Percentiles rank a stretch among this genome's conserved stretches.
Conservation (phyloP, 2,888 invertebrate genomes). For the Latrodectus elegans region DNA sequence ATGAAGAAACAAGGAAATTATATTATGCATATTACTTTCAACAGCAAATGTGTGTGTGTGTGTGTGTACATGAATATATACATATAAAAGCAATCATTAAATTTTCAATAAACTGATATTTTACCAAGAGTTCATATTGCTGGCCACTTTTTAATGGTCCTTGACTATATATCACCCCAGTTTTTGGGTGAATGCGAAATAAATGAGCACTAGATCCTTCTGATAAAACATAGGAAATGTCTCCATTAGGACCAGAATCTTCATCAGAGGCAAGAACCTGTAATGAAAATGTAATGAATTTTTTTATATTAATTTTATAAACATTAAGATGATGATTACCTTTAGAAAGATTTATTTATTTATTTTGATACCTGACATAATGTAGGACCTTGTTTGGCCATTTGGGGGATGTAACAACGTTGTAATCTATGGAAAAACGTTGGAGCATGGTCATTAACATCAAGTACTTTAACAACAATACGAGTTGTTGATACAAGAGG, state of each 20-base stretch:
- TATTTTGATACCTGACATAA: conserved; percentile 57
- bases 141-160: conserved; percentile 83
- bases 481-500: conserved; percentile 82
- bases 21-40: no score
- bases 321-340: no score
- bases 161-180: conserved; percentile 87
- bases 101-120: conserved; percentile 29
- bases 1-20: no score
- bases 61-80: no score
- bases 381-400: conserved; percentile 51
- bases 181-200: conserved; percentile 87
- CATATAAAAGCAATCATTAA: neutral
- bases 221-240: conserved; percentile 72
- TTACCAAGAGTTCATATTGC: conserved; percentile 82
- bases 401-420: conserved; percentile 84
- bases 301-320: no score
- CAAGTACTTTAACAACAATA: conserved; percentile 87
- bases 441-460: conserved; percentile 96
- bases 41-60: no score
- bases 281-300: neutral
- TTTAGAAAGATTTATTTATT: no score
- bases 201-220: conserved; percentile 84
- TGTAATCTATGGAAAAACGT: conserved; percentile 90
- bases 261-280: conserved; percentile 73
- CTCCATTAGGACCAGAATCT: conserved; percentile 73